Evolutionary conservation across 2,113 vertebrate genomes (phyloP).

Genomic region (Engraulis encrasicolus): DNA sequence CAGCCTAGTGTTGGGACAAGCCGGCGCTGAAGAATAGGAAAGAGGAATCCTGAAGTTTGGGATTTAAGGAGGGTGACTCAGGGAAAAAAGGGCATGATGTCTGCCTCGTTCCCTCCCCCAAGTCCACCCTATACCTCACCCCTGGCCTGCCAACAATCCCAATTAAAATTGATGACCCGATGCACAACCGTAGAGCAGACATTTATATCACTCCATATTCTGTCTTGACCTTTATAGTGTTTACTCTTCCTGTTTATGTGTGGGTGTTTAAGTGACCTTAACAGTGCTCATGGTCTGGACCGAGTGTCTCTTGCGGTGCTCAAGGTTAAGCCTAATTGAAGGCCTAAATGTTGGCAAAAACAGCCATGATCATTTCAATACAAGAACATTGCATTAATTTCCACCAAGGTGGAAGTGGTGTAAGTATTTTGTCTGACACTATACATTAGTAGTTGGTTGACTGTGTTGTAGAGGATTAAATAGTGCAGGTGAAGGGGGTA

Average conservation of each 20-base stretch:
- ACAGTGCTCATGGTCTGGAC: background rate
- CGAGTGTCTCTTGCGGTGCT: background rate
- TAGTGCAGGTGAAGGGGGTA: too few relatives aligned
- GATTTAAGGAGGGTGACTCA: conserved; percentile 32
- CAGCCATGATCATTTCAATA: background rate
- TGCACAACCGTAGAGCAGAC: background rate
- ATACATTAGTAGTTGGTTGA: too few relatives aligned
- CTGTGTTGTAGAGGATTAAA: too few relatives aligned
- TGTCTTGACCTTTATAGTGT: background rate
- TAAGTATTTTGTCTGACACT: background rate
- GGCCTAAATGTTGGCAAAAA: background rate
- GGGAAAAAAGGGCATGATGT: background rate
- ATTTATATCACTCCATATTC: background rate
- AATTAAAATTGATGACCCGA: conserved; percentile 31
- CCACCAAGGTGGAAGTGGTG: too few relatives aligned
- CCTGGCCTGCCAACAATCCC: too few relatives aligned
- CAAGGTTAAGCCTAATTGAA: background rate
- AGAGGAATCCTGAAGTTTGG: conserved; percentile 22
- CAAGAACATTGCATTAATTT: background rate
- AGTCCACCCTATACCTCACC: too few relatives aligned
- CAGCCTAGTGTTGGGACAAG: conserved; percentile 30
- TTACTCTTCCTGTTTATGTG: too few relatives aligned
- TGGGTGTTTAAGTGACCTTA: too few relatives aligned
- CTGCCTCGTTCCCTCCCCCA: conserved; percentile 20
- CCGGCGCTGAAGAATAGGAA: conserved; percentile 15